Evolutionary conservation across 64 coral and sea anemone genomes (phyloP).

Genomic region (Acropora yongei): DNA sequence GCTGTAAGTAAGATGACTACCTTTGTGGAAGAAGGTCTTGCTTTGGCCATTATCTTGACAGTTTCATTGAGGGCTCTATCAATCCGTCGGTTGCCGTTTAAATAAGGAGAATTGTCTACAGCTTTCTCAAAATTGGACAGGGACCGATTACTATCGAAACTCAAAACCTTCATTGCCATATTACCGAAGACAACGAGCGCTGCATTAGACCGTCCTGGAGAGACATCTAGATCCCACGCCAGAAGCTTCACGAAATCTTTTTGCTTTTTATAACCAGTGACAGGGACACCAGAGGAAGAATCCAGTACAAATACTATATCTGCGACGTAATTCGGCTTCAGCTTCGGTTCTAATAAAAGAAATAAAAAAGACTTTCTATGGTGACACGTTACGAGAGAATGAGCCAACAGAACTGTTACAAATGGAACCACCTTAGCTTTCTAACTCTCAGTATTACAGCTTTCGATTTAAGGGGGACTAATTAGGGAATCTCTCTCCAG

Average conservation of each 20-base stretch:
- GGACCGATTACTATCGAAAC: conserved; percentile 15
- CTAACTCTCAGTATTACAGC: too few species aligned
- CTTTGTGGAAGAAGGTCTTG: conserved; percentile 25
- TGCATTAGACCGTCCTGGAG: conserved; percentile 15
- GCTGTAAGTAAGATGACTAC: conserved; percentile 47
- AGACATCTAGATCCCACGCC: conserved; percentile 25
- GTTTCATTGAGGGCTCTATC: conserved; percentile 32
- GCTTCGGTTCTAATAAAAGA: background rate
- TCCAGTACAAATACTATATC: conserved; percentile 55
- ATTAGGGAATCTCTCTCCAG: too few species aligned
- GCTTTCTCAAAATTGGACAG: conserved; percentile 25
- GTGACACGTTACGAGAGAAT: background rate
- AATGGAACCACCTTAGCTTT: too few species aligned
- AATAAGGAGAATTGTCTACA: conserved; percentile 34
- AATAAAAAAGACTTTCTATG: background rate
- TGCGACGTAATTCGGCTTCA: background rate
- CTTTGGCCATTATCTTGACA: conserved; percentile 6
- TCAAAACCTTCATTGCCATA: background rate
- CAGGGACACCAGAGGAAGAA: conserved; percentile 14
- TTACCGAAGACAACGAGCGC: conserved; percentile 39
- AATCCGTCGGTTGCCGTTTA: conserved; percentile 39
- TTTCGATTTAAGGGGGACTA: too few species aligned
- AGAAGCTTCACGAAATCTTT: conserved; percentile 53
- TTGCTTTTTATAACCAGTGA: conserved; percentile 2
- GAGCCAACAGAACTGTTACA: background rate